Evolutionary conservation across 2,797 vertebrate species (phyloP).

Genomic region (Pteronotus mesoamericanus): DNA sequence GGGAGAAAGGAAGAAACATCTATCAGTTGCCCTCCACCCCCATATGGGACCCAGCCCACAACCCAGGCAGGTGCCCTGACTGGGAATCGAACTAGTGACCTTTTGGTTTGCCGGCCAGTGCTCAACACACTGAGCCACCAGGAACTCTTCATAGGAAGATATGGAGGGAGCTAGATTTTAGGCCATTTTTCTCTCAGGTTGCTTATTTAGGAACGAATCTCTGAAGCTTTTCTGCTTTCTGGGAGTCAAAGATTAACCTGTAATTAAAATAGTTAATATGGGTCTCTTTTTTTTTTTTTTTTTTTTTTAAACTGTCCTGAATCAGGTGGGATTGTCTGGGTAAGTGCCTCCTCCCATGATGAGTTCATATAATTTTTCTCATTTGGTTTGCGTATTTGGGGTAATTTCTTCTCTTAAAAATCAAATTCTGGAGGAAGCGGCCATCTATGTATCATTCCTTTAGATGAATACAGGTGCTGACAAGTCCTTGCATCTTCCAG

Average conservation of each 20-base stretch:
- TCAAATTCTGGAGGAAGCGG: not conserved
- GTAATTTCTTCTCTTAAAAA: conserved; percentile 37
- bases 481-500: conserved; percentile 52
- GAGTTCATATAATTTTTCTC: not conserved
- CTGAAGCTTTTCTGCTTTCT: not conserved
- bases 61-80: not conserved
- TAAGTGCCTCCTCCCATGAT: not conserved
- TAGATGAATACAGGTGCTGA: not conserved
- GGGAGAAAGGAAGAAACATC: not conserved
- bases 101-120: not conserved
- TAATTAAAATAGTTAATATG: conserved; percentile 27
- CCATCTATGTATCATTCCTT: conserved; percentile 1
- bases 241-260: conserved; percentile 36
- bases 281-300: not conserved
- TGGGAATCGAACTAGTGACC: fast-evolving
- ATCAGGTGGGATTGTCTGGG: not conserved
- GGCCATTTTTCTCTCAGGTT: not conserved
- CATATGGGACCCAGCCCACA: not conserved
- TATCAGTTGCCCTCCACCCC: not conserved
- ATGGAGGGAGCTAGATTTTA: not conserved
- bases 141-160: not conserved
- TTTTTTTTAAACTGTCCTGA: not conserved
- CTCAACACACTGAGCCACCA: not conserved
- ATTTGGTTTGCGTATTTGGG: not conserved
- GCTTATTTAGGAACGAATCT: conserved; percentile 2